Conservation (phyloP, 1,140 invertebrate species). For the Dendroctonus ponderosae region DNA sequence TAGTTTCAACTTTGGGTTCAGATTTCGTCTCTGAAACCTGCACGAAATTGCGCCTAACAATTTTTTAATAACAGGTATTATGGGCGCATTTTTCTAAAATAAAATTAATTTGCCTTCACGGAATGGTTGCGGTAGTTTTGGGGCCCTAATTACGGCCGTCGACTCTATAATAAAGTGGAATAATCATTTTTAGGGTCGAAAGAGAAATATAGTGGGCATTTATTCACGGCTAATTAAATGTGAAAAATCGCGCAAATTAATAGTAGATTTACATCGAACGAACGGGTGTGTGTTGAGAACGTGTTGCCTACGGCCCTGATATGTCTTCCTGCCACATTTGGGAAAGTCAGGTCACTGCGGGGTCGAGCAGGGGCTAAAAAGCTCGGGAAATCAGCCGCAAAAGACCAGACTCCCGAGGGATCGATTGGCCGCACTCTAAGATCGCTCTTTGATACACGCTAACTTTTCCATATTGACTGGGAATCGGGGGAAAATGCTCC, state of each 20-base stretch:
- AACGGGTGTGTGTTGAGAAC: background rate
- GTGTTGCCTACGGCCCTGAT: slow-evolving; percentile 1
- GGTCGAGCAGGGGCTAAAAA: slow-evolving; percentile 17
- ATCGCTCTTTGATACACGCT: slow-evolving; percentile 36
- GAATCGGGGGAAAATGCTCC: slow-evolving; percentile 13
- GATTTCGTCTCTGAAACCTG: slow-evolving; percentile 27
- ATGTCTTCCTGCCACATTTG: background rate
- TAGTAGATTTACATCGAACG: no score
- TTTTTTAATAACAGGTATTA: slow-evolving; percentile 36
- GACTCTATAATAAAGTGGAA: slow-evolving; percentile 9
- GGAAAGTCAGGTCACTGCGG: background rate
- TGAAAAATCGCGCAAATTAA: no score
- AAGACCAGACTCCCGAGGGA: slow-evolving; percentile 32
- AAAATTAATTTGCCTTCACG: slow-evolving; percentile 31
- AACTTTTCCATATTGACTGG: slow-evolving; percentile 36
- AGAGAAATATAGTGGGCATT: background rate
- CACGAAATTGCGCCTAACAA: slow-evolving; percentile 31
- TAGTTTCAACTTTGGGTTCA: slow-evolving; percentile 23
- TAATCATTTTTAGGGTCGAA: slow-evolving; percentile 13
- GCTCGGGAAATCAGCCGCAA: slow-evolving; percentile 17
- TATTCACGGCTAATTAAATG: background rate
- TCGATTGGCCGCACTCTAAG: slow-evolving; percentile 32
- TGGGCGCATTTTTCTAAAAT: slow-evolving; percentile 22
- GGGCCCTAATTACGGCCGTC: slow-evolving; percentile 17
- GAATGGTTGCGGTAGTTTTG: slow-evolving; percentile 25